These are phyloP conservation scores for Ophion slaviceki DNA, from an alignment of 2,888 invertebrate species.

Conservation along the genomic window DNA sequence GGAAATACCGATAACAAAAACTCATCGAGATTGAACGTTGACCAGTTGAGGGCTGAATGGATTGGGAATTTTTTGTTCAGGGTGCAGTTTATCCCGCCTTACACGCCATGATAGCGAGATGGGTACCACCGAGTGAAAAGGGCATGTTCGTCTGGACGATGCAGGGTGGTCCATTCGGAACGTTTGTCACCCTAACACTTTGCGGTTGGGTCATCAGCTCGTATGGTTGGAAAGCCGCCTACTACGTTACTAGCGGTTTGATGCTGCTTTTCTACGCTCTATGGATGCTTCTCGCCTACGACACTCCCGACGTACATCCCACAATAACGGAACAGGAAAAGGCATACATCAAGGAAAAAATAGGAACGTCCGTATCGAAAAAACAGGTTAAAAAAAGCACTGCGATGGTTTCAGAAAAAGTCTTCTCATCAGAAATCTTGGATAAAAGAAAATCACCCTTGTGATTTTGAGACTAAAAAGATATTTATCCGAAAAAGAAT, in stretches of 20 bases:
- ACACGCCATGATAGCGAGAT: slow-evolving; percentile 89
- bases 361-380: slow-evolving; percentile 79
- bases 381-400: slow-evolving; percentile 72
- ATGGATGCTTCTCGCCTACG: slow-evolving; percentile 88
- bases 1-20: background rate
- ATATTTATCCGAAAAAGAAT: no score
- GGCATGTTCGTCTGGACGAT: slow-evolving; percentile 90
- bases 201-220: slow-evolving; percentile 87
- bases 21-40: background rate
- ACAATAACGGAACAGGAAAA: slow-evolving; percentile 87
- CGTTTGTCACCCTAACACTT: slow-evolving; percentile 89
- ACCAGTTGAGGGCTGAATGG: slow-evolving; percentile 27
- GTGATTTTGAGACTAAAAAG: no score
- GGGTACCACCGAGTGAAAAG: slow-evolving; percentile 91
- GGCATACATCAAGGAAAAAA: slow-evolving; percentile 85
- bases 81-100: slow-evolving; percentile 88
- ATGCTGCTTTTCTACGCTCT: slow-evolving; percentile 86
- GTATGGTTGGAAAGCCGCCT: slow-evolving; percentile 89
- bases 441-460: no score
- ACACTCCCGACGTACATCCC: slow-evolving; percentile 87
- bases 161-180: slow-evolving; percentile 89
- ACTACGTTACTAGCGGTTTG: slow-evolving; percentile 87
- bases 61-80: slow-evolving; percentile 74
- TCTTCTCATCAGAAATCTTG: no score
- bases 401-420: background rate